Evolutionary conservation across 2,113 vertebrate species (phyloP).

Genomic region (Colaptes auratus): DNA sequence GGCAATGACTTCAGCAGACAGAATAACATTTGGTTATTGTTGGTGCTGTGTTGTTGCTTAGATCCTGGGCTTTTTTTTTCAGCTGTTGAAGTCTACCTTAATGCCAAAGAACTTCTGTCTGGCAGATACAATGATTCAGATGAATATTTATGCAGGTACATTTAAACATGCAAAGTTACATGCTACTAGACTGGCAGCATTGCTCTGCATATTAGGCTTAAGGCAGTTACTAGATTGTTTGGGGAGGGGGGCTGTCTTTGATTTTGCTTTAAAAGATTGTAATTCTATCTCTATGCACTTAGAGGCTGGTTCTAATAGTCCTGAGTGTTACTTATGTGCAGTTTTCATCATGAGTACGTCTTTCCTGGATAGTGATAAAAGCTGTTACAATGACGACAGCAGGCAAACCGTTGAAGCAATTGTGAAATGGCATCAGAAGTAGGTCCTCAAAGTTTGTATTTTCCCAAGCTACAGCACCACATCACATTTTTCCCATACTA

Average conservation of each 20-base stretch:
- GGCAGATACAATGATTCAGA: neutral
- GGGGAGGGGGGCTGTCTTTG: neutral
- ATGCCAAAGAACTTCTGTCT: neutral
- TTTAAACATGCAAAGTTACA: neutral
- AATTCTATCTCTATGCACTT: neutral
- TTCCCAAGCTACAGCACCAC: neutral
- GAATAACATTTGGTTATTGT: neutral
- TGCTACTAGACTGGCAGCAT: neutral
- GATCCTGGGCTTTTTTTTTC: neutral
- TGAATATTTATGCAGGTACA: neutral
- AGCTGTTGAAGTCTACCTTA: neutral
- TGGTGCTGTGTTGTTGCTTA: neutral
- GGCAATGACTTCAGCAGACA: neutral
- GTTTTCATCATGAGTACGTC: constrained; percentile 7
- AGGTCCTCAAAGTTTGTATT: neutral
- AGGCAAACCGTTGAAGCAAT: neutral
- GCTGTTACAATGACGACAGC: neutral
- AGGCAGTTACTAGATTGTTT: neutral
- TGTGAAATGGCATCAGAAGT: neutral
- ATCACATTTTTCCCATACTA: neutral
- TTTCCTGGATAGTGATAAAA: neutral
- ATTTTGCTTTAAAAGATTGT: neutral
- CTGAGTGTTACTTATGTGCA: neutral
- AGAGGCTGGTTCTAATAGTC: neutral
- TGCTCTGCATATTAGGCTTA: neutral